Base-by-base conservation (phyloP, 2,797 vertebrate genomes). In the Phyllotis vaccarum region DNA sequence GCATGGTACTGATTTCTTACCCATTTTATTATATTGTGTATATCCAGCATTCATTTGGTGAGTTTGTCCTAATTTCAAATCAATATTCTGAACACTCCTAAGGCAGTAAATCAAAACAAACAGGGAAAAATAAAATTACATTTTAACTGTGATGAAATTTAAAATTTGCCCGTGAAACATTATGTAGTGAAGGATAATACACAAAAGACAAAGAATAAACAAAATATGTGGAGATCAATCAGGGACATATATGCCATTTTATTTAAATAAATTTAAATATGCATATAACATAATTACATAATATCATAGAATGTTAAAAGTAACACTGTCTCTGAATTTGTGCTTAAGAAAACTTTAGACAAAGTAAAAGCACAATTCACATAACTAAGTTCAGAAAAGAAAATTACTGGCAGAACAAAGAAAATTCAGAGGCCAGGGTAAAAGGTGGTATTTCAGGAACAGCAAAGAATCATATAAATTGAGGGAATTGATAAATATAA, bases 1-100 rank as follows among this genome's bases (percentile, higher is more conserved):
- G 64, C 94, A 86, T 62, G 56, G 0, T 56, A 75, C 58, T 56
- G 88, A 88, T 79, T 93, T 85, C 87, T 92, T 60, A 91, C 62
- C 4, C 52, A 46, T 94, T 91, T 49, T 49, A 5, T 91, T 86
- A 14, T 88, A 49, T 81, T 86, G 76, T 40, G 86, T 83, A 66
- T 37, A 81, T 58, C 78, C 34, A 66, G 21, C 10, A 89, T 54
- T 76, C 82, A 86, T 70, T 89, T 82, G 17, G 1, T 80, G 13
- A 43, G 7, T 83, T 5, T 90, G 29, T 95, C 90, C 52, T 83
- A 27, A 24, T 13, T 89, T 83, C 34, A 86, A 92, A 22, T 78
- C 21, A 56, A 5, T 62, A 13, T 70, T 74, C 7, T 92, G 54
- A 5, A 17, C 17, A 90, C 27, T 86, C 37, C 31, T 91, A 85